Conservation (phyloP, 2,888 invertebrate species). For the Myathropa florea region DNA sequence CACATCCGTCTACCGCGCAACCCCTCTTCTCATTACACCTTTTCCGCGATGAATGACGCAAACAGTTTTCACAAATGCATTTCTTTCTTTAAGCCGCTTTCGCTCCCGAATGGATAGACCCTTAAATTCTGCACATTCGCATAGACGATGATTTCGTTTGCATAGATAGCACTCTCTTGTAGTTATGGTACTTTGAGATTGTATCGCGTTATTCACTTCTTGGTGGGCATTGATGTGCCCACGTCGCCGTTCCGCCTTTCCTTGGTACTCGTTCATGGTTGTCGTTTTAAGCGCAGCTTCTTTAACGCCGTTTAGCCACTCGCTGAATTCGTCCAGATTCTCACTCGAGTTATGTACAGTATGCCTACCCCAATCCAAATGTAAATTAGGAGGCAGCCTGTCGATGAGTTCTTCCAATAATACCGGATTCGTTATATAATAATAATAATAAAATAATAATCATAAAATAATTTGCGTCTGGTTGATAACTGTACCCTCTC, state of each 20-base stretch:
- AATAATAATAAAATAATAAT: no score
- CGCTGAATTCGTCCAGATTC: background rate
- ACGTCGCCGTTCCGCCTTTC: background rate
- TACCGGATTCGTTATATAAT: background rate
- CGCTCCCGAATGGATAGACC: background rate
- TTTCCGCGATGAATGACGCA: background rate
- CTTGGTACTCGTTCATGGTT: no score
- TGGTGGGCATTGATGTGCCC: background rate
- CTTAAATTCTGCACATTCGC: background rate
- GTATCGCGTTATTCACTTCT: background rate
- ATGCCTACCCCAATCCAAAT: no score
- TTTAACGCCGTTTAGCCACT: background rate
- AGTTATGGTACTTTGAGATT: background rate
- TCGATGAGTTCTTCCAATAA: background rate
- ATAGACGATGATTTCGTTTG: background rate
- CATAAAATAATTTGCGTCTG: no score
- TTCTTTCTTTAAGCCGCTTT: background rate
- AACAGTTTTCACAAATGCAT: background rate
- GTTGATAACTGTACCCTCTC: no score
- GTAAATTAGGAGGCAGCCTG: no score
- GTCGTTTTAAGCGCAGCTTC: no score
- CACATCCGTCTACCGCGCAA: slow-evolving; percentile 20
- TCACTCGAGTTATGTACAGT: background rate
- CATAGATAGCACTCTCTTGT: background rate
- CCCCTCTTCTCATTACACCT: background rate